Percentiles rank a stretch among this genome's conserved stretches.
phyloP scores from a whole-genome alignment of 2,888 invertebrate genomes.

The Argyresthia goedartella region DNA sequence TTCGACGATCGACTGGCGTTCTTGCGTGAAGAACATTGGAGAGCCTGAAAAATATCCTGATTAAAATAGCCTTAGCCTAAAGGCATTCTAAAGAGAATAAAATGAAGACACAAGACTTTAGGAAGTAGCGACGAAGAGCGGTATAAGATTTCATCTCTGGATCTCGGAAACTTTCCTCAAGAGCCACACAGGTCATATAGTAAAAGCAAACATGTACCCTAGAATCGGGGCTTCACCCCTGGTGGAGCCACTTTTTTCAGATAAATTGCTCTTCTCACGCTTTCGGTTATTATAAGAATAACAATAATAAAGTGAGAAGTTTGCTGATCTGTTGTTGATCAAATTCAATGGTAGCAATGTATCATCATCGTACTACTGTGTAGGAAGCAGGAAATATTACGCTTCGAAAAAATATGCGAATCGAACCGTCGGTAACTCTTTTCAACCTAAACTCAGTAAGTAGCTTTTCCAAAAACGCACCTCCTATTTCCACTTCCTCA shows the following conservation, averaged over 20 bases:
- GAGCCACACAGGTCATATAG: no score
- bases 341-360: neutral
- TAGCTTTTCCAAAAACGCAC: constrained; percentile 28
- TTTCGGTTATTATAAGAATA: constrained; percentile 57
- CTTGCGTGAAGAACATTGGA: constrained; percentile 73
- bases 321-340: no score
- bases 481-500: constrained; percentile 73
- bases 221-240: constrained; percentile 68
- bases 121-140: no score
- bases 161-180: no score
- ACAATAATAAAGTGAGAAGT: neutral
- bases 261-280: constrained; percentile 73
- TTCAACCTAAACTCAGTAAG: no score
- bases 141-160: no score
- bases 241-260: constrained; percentile 74
- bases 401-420: no score
- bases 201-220: no score
- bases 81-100: no score
- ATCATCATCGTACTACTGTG: neutral
- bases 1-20: constrained; percentile 73
- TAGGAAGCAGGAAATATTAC: no score
- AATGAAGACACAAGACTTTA: no score
- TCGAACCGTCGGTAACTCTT: no score
- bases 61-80: neutral
- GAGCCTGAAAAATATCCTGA: constrained; percentile 51